These are phyloP conservation scores for Perdix hodgsoniae DNA, from an alignment of 2,797 vertebrate species.

Conservation along the genomic window DNA sequence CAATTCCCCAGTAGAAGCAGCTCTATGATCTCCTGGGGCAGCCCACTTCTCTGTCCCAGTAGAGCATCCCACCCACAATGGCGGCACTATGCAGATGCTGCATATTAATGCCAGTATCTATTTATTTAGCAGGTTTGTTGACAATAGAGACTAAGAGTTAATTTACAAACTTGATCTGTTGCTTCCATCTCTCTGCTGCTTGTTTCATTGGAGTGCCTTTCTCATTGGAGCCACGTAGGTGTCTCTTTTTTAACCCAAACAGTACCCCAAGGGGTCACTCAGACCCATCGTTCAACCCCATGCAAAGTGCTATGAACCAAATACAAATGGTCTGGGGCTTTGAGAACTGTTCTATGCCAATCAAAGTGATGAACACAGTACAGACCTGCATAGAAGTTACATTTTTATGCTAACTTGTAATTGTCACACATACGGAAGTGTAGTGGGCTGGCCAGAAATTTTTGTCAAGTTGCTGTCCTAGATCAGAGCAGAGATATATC, in stretches of 20 bases:
- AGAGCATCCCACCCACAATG: neutral
- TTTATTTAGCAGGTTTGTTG: neutral
- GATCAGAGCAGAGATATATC: neutral
- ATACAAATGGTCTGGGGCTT: neutral
- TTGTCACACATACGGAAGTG: neutral
- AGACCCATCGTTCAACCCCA: neutral
- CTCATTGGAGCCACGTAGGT: neutral
- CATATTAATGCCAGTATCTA: neutral
- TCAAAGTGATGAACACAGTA: neutral
- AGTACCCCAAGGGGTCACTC: neutral
- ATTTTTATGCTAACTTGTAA: neutral
- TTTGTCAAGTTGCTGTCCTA: neutral
- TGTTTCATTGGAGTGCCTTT: neutral
- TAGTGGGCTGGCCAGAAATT: neutral
- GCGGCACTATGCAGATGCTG: neutral
- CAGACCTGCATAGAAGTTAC: neutral
- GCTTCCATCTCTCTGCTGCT: neutral
- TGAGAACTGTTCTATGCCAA: neutral
- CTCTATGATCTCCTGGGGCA: neutral
- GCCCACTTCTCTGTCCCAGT: neutral
- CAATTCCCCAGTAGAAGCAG: neutral
- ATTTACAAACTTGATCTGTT: neutral
- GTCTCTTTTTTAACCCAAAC: neutral
- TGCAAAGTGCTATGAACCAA: neutral
- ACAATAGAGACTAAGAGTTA: neutral